A percentile compares a stretch with the other conserved stretches of the same genome.
Evolutionary conservation across 2,797 vertebrate genomes (phyloP).

Genomic region (Cryptoprocta ferox): DNA sequence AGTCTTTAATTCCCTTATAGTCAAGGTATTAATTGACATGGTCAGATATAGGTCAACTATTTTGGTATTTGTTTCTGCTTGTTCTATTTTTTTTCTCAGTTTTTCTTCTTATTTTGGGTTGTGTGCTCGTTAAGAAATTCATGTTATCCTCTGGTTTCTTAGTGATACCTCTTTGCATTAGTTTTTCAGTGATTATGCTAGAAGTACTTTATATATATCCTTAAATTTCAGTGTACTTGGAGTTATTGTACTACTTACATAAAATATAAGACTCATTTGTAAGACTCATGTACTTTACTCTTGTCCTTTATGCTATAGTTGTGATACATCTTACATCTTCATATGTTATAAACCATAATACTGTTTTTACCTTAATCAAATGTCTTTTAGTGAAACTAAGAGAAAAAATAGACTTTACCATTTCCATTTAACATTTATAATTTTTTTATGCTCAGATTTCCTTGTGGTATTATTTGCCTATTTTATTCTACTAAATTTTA

Average conservation of each 20-base stretch:
- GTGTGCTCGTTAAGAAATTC: neutral
- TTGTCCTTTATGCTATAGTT: neutral
- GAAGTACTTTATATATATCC: neutral
- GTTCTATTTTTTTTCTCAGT: slow-evolving; percentile 6
- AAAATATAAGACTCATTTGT: neutral
- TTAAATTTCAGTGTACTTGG: neutral
- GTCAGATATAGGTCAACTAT: neutral
- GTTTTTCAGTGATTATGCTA: neutral
- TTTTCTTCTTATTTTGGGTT: neutral
- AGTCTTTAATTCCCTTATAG: neutral
- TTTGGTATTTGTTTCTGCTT: neutral
- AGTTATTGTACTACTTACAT: neutral
- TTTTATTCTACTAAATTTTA: neutral
- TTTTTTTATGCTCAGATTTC: neutral
- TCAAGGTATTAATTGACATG: neutral
- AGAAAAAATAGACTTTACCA: neutral
- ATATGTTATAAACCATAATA: neutral
- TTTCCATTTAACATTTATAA: neutral
- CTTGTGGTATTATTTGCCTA: neutral
- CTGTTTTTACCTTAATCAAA: neutral
- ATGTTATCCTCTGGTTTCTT: neutral
- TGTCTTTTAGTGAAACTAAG: neutral
- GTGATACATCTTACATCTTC: neutral
- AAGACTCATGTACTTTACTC: neutral
- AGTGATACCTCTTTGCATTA: neutral